Base-by-base conservation (phyloP, 1,140 invertebrate species). In the Mercenaria mercenaria region DNA sequence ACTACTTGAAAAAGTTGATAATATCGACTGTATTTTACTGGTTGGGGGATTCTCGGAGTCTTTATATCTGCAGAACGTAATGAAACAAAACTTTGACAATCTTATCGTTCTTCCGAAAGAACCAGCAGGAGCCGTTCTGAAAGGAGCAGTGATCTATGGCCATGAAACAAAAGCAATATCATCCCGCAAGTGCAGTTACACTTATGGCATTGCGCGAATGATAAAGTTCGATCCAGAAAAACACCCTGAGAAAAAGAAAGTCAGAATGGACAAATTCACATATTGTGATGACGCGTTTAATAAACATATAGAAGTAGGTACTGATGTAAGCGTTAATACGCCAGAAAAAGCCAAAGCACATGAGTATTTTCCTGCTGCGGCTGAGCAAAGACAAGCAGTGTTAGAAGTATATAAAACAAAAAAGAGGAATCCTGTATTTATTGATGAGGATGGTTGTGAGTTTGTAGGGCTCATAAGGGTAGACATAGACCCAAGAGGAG, bases 41-140 rank as follows among this genome's bases (percentile, higher is more conserved):
- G 56, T 88, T 80, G 86, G 86, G 0, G 86, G 86, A 34, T 67
- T 88, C 41, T 80, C 76, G 0, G 74, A 81, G 29, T 88, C 86
- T 4, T 15, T 0, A 18, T 67, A 80, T 37, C 15, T 88, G n/a
- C 50, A 88, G 52, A 43, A 64, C 0, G 77, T 50, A 13, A 64
- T 88, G 59, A 43, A 69, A 56, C 41, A 72, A 15, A 15, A 41
- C 2, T 88, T 88, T 64, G 74, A n/a, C 34, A 34, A 88, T n/a
- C 50, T 67, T 26, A 10, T 88, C 8, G 1, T 37, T 34, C 29
- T 88, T 67, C 86, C 86, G 0, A 67, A 39, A 18, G 77, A 88
- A 67, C 86, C 86, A 32, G 15, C 56, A 6, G 59, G 10, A 23
- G 76, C 77, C 8, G 86, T 88, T 23, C 34, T 88, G 6, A 47